Evolutionary conservation across 1,140 invertebrate species (phyloP).

Genomic region (Battus philenor): DNA sequence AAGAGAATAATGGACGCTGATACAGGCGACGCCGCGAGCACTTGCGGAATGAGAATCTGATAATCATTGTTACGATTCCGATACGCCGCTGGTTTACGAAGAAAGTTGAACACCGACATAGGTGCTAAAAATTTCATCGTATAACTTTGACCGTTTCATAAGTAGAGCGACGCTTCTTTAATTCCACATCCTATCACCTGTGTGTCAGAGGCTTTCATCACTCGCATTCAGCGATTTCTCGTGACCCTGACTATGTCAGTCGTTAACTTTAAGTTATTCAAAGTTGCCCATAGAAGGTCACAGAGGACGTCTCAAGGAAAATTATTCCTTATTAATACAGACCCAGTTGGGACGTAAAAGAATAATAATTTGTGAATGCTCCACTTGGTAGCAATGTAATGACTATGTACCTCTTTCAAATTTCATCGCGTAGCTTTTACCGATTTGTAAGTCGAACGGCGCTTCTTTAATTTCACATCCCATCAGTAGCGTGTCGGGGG

Average conservation of each 20-base stretch:
- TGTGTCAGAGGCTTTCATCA: constrained; percentile 58
- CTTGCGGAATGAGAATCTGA: constrained; percentile 17
- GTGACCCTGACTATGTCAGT: too few species aligned
- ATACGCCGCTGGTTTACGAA: constrained; percentile 27
- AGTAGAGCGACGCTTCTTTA: constrained; percentile 35
- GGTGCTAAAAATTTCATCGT: constrained; percentile 44
- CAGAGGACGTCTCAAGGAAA: too few species aligned
- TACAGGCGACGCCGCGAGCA: constrained; percentile 17
- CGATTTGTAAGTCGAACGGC: constrained; percentile 35
- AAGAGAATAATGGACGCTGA: constrained; percentile 17
- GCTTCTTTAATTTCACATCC: constrained; percentile 64
- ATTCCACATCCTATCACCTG: constrained; percentile 70
- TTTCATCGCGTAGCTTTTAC: constrained; percentile 26
- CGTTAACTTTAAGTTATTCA: too few species aligned
- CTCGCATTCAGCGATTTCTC: too few species aligned
- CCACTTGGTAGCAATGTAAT: too few species aligned
- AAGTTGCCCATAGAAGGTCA: too few species aligned
- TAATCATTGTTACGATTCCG: constrained; percentile 12
- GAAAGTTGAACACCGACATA: constrained; percentile 42
- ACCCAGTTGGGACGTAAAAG: too few species aligned
- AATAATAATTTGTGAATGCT: too few species aligned
- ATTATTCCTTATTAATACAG: too few species aligned
- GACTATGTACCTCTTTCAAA: constrained; percentile 36
- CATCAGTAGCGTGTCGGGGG: constrained; percentile 62
- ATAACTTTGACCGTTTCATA: too few species aligned